A percentile compares a stretch with the other conserved stretches of the same genome.
Conservation (phyloP, 2,113 vertebrate genomes). For the Scolopax mira region DNA sequence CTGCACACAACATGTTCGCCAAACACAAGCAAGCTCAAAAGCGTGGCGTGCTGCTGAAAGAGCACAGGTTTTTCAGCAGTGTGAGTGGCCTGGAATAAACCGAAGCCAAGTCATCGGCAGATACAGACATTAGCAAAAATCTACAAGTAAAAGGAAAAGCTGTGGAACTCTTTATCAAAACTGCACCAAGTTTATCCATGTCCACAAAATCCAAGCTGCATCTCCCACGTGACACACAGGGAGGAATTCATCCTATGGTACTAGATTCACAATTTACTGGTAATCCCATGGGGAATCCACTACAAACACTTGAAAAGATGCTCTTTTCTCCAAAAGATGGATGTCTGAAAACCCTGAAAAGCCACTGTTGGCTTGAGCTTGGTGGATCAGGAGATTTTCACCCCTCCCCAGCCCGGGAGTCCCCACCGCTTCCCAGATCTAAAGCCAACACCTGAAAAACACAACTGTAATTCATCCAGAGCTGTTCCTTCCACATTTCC, state of each 20-base stretch:
- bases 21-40: not conserved
- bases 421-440: not conserved
- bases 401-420: not conserved
- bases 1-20: not conserved
- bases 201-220: not conserved
- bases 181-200: not conserved
- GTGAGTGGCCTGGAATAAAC: not conserved
- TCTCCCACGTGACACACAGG: not conserved
- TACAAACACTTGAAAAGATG: not conserved
- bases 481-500: not conserved
- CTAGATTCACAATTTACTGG: not conserved
- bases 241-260: not conserved
- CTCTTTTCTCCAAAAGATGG: not conserved
- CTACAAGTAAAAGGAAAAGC: not conserved
- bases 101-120: not conserved
- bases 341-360: not conserved
- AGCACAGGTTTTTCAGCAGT: not conserved
- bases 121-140: not conserved
- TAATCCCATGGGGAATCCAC: not conserved
- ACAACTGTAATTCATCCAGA: conserved; percentile 15
- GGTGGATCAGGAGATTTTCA: not conserved
- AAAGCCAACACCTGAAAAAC: conserved; percentile 29
- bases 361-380: not conserved
- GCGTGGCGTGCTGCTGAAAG: not conserved
- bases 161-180: not conserved